Base-by-base conservation (phyloP, 1,140 invertebrate species). In the Oreohelix idahoensis region DNA sequence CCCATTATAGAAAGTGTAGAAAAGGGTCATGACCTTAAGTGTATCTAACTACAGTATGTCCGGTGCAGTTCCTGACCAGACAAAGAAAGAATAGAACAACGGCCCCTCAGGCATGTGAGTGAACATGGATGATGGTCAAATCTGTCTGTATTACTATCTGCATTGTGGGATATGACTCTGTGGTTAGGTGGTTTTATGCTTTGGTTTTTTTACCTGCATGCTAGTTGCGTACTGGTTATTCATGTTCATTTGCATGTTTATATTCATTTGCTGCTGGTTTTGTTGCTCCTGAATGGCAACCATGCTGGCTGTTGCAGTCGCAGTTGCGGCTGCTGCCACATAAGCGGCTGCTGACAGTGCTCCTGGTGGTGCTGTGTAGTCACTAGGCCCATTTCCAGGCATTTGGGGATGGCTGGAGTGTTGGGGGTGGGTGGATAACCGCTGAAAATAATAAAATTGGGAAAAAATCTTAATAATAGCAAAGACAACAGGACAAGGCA, bases 231-330 rank as follows among this genome's bases (percentile, higher is more conserved):
- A 96, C 89, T 96, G 95, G 87, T 94, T 94, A 45, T 84, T 89
- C 87, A 90, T 89, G 81, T 89, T 90, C 89, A 91, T 91, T 73
- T 91, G 89, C 86, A 88, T 89, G 83, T 88, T 90, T 87, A 87
- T 88, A 71, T 91, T 89, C 83, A 88, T 84, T 66, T 89, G 87
- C 79, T 91, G 89, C 84, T 89, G 88, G 38, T 94, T 94, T 87
- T 95, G 94, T 87, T 95, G 94, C 91, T 96, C 95, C 90, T 96
- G 95, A 80, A 95, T 93, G 81, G 95, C 95, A 77, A 96, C 95
- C 90, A 96, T 95, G 91, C 94, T 95, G 76, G 95, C 95, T 84
- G 95, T 96, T 85, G 95, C 95, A 81, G 95, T 96, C 78, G 95
- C 95, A 83, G 95, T 92, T 23, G 92, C 92, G 58, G 95, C 95